Evolutionary conservation across 1,140 invertebrate species (phyloP).

Genomic region (Bombus fervidus): DNA sequence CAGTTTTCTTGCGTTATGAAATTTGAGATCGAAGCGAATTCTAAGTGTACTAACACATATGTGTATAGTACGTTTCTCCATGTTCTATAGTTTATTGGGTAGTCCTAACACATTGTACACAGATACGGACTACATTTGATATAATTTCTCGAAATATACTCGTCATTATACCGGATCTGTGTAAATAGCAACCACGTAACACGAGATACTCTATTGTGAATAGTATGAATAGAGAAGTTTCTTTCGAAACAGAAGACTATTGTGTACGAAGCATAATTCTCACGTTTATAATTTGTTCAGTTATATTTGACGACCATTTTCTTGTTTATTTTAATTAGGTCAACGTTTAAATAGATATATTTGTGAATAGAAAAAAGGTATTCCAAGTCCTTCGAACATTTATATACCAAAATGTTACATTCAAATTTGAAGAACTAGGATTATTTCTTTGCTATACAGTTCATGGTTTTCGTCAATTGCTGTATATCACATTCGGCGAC

Average conservation of each 20-base stretch:
- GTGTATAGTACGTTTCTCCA: background rate
- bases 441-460: background rate
- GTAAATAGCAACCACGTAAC: constrained; percentile 8
- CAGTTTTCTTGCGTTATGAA: background rate
- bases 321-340: background rate
- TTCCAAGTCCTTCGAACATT: background rate
- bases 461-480: background rate
- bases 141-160: constrained; percentile 19
- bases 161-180: constrained; percentile 16
- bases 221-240: background rate
- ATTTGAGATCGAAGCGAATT: background rate
- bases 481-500: background rate
- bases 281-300: background rate
- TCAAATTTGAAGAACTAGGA: background rate
- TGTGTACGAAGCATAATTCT: background rate
- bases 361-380: background rate
- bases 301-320: background rate
- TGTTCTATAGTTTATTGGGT: background rate
- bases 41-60: background rate
- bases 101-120: background rate
- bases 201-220: background rate
- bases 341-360: no score
- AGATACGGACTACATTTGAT: background rate
- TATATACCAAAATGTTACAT: background rate
- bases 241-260: constrained; percentile 9